phyloP scores from a whole-genome alignment of 2,797 vertebrate species.

The Sardinella longiceps region DNA sequence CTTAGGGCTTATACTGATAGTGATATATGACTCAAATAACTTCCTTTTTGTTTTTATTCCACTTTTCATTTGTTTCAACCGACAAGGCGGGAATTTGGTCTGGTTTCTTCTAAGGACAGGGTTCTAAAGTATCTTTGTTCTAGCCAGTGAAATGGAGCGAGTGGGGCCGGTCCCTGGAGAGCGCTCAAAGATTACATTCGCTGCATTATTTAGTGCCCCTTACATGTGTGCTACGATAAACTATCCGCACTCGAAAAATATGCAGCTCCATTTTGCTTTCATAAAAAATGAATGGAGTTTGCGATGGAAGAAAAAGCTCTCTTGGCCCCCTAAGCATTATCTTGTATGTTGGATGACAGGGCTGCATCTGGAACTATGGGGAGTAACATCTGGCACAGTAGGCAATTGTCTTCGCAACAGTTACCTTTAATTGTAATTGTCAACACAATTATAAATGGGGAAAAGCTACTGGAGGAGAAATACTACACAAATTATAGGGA shows the following conservation, averaged over 20 bases:
- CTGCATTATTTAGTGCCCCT: conserved; percentile 62
- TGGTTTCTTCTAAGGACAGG: not conserved
- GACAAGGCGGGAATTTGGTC: not conserved
- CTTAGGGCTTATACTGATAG: no score
- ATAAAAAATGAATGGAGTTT: conserved; percentile 60
- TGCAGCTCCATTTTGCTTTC: conserved; percentile 58
- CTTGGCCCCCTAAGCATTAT: conserved; percentile 45
- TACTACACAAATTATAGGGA: not conserved
- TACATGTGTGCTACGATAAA: conserved; percentile 52
- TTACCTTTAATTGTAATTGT: not conserved
- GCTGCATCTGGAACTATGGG: not conserved
- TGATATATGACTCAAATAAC: no score
- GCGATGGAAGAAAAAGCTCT: conserved; percentile 45
- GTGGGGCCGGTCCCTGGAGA: conserved; percentile 39
- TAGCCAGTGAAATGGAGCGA: conserved; percentile 29
- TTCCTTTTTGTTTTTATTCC: not conserved
- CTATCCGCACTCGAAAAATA: conserved; percentile 42
- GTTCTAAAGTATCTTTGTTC: no score
- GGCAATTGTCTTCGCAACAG: conserved; percentile 12
- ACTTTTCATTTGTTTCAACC: not conserved
- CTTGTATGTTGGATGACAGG: conserved; percentile 41
- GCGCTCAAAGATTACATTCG: conserved; percentile 50
- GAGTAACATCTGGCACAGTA: not conserved
- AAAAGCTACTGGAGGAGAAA: not conserved
- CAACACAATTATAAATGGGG: not conserved